A percentile compares a stretch with the other conserved stretches of the same genome.
Evolutionary conservation across 2,888 invertebrate genomes (phyloP).

Genomic region (Uloborus plumipes): DNA sequence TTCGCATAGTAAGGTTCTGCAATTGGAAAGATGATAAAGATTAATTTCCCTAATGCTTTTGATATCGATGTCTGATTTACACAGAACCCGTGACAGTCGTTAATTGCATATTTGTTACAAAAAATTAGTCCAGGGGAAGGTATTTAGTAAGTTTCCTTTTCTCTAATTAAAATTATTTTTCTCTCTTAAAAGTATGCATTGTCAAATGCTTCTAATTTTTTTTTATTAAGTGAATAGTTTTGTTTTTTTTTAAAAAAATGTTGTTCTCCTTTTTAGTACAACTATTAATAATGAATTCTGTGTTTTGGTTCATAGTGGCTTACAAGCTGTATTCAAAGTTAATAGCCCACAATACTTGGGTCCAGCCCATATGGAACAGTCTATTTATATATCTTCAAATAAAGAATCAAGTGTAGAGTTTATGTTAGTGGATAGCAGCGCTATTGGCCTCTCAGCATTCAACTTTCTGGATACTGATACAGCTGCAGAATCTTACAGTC

Average conservation of each 20-base stretch:
- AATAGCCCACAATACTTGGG: constrained; percentile 74
- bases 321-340: constrained; percentile 71
- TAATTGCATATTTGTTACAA: too few relatives aligned
- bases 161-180: not conserved
- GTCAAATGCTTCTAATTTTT: too few relatives aligned
- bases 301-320: constrained; percentile 67
- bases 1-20: too few relatives aligned
- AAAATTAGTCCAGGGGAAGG: too few relatives aligned
- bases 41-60: too few relatives aligned
- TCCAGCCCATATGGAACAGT: constrained; percentile 70
- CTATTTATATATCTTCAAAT: constrained; percentile 70
- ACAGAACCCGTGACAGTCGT: not conserved
- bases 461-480: not conserved
- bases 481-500: not conserved
- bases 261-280: not conserved
- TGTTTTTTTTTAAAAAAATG: not conserved
- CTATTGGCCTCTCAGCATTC: constrained; percentile 39
- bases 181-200: not conserved
- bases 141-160: not conserved
- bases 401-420: constrained; percentile 68
- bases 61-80: too few relatives aligned
- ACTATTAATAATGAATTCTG: not conserved
- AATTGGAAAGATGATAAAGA: too few relatives aligned
- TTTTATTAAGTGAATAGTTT: not conserved
- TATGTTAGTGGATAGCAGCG: constrained; percentile 69